Percentiles rank a stretch among this genome's conserved stretches.
These are phyloP conservation scores for Forbesichthys papilliferus DNA, from an alignment of 2,113 vertebrate species.

Conservation along the genomic window DNA sequence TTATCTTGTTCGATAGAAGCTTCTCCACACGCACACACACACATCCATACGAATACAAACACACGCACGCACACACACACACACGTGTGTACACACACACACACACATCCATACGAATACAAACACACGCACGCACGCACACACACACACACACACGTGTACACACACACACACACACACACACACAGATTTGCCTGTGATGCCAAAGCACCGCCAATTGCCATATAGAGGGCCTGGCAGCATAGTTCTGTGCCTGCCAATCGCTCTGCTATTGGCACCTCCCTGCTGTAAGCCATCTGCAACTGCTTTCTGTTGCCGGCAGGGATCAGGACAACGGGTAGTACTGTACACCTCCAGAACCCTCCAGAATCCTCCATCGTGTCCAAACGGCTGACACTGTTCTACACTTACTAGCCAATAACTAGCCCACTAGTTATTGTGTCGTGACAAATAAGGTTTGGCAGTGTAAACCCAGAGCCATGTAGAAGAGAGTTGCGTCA, in stretches of 20 bases:
- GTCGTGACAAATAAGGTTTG: neutral
- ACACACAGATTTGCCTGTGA: conserved; percentile 13
- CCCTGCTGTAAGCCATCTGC: conserved; percentile 60
- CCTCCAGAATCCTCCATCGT: neutral
- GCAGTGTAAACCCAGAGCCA: neutral
- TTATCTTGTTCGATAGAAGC: too few species aligned
- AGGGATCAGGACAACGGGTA: conserved; percentile 52
- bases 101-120: too few species aligned
- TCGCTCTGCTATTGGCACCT: conserved; percentile 50
- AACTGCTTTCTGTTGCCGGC: conserved; percentile 52
- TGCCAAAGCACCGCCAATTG: conserved; percentile 57
- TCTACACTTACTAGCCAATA: conserved; percentile 3
- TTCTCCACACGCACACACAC: conserved; percentile 15
- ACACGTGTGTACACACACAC: neutral
- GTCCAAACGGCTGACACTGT: conserved; percentile 35
- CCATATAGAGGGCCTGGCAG: conserved; percentile 53
- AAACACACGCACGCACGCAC: too few species aligned
- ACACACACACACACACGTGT: neutral
- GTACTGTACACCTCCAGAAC: conserved; percentile 22
- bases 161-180: neutral
- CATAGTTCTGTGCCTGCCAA: conserved; percentile 62
- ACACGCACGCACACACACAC: neutral
- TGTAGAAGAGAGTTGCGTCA: too few species aligned
- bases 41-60: too few species aligned
- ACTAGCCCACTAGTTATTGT: conserved; percentile 10